These are phyloP conservation scores for Seladonia tumulorum DNA, from an alignment of 2,888 invertebrate species.

Conservation along the genomic window DNA sequence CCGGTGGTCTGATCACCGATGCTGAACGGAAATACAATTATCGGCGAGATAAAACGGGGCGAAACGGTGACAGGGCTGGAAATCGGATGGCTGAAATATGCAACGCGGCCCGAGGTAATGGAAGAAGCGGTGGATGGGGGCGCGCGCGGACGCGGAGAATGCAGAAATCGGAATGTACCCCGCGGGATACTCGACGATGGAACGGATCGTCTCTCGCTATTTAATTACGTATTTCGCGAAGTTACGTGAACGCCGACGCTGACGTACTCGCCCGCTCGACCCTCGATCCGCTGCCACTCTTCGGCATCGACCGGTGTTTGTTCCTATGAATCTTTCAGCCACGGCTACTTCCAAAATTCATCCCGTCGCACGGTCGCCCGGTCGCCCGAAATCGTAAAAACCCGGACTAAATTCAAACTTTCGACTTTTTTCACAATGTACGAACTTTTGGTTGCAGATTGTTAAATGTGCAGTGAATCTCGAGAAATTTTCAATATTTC, in stretches of 20 bases:
- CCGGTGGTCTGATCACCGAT: conserved; percentile 65
- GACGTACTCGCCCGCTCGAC: conserved; percentile 44
- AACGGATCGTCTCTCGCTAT: conserved; percentile 72
- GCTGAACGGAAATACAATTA: conserved; percentile 78
- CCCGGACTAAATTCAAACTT: no score
- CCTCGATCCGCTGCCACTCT: conserved; percentile 30
- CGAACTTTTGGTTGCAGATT: background rate
- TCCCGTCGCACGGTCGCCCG: background rate
- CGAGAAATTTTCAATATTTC: no score
- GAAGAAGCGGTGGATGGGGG: conserved; percentile 40
- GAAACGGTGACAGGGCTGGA: conserved; percentile 70
- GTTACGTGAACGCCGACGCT: conserved; percentile 68
- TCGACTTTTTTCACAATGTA: background rate
- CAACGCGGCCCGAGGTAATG: conserved; percentile 64
- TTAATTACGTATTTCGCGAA: conserved; percentile 77
- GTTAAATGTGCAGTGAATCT: background rate
- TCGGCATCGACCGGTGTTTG: conserved; percentile 47
- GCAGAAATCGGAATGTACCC: conserved; percentile 69
- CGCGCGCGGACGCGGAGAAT: conserved; percentile 55
- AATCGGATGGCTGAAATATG: conserved; percentile 74
- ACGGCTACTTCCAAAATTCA: conserved; percentile 54
- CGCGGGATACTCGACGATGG: conserved; percentile 67
- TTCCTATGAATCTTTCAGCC: conserved; percentile 72
- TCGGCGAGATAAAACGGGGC: conserved; percentile 75
- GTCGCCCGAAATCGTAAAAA: background rate